Conservation (phyloP, 2,797 vertebrate species). For the Podarcis lilfordi region DNA sequence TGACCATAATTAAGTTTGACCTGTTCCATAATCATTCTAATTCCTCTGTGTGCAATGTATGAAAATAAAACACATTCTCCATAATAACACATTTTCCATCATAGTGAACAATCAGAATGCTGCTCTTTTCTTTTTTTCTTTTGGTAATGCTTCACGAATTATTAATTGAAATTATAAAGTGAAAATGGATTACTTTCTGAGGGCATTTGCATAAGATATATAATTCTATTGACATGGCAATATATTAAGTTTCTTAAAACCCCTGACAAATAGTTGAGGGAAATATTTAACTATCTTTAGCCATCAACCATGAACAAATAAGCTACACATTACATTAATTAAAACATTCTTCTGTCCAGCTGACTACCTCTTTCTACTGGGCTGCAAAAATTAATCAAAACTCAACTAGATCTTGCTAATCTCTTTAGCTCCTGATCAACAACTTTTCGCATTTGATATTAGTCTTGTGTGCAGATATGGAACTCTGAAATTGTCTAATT, state of each 20-base stretch:
- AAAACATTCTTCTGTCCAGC: constrained; percentile 24
- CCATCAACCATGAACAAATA: constrained; percentile 39
- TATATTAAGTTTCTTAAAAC: constrained; percentile 32
- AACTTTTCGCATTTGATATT: background rate
- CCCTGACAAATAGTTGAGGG: constrained; percentile 5
- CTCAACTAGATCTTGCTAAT: background rate
- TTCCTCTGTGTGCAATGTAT: constrained; percentile 11
- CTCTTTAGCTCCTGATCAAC: constrained; percentile 9
- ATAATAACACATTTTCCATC: constrained; percentile 20
- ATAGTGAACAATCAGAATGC: background rate
- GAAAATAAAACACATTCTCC: constrained; percentile 16
- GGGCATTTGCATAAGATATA: constrained; percentile 30
- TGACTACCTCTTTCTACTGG: background rate
- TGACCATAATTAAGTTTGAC: constrained; percentile 14
- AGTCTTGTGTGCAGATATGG: background rate
- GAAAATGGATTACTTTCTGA: constrained; percentile 19
- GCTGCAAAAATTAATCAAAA: constrained; percentile 29
- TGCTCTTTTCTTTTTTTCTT: background rate
- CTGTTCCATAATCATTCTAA: background rate
- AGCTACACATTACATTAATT: constrained; percentile 22
- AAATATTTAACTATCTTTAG: constrained; percentile 34
- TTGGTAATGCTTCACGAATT: constrained; percentile 18
- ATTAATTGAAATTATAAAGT: constrained; percentile 39
- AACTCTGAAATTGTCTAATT: background rate
- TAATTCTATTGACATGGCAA: constrained; percentile 32